Evolutionary conservation across 2,888 invertebrate genomes (phyloP), one percentile per base, ranked within the genome.

Genomic region (Melanchra persicariae): DNA sequence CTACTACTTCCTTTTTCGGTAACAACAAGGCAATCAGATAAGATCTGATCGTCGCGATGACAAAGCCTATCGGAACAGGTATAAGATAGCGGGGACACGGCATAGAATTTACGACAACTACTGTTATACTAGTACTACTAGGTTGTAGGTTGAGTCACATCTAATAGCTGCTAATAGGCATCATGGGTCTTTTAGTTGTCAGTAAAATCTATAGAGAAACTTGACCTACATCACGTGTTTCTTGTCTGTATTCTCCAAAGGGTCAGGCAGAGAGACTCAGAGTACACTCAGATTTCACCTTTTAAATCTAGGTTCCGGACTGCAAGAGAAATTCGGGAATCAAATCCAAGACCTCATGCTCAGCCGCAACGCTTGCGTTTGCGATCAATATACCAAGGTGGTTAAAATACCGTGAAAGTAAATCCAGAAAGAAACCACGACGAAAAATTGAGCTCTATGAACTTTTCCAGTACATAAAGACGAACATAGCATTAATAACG

Each of bases 11-110:
- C 60, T 40, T 19, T 37, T 76, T 76, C 22, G 49, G 34, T 45
- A 55, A 63, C 61, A 67, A 54, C 69, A 52, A 62, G 61, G 34
- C 2, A 54, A 47, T 61, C 30, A 52, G 77, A 81, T 77, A 77
- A 77, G 77, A 81, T 76, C 60, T 51, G 37, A 60, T 30, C 26
- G 30, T 26, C 12, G 26, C 47, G 7, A 47, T 52, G 58, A 61
- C 57, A 75, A 58, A 30, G 9, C 8, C 59, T 68, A 69, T 63
- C 49, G 12, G 51, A 47, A 60, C 63, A 47, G 26, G 51, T 59
- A 45, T 26, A 10, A 60, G 81, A 76, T 81, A 69, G 51, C 9
- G 57, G 37, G 24, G 7, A 22, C 63, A 22, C 51, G 15, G 12
- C 2, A 37, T 5, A 37, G 24, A 55, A 49, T 58, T 49, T 15